Conservation (phyloP, 2,113 vertebrate genomes). For the Canis aureus region DNA sequence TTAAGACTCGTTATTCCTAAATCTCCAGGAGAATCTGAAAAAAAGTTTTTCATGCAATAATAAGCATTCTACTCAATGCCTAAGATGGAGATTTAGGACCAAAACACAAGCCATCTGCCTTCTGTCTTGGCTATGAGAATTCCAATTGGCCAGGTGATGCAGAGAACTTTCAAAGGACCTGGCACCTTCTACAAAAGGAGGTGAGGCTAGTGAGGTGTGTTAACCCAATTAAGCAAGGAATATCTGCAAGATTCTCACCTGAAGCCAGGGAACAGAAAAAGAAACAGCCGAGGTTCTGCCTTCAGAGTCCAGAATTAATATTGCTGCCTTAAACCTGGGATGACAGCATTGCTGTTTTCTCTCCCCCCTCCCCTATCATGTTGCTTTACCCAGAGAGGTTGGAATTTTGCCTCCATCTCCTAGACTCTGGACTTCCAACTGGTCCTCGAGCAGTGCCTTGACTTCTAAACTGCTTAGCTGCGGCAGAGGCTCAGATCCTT, state of each 20-base stretch:
- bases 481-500: not conserved
- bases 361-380: no score
- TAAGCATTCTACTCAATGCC: not conserved
- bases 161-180: not conserved
- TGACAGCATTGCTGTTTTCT: not conserved
- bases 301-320: not conserved
- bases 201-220: not conserved
- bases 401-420: not conserved
- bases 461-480: not conserved
- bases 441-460: not conserved
- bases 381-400: not conserved
- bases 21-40: not conserved
- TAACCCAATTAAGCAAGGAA: not conserved
- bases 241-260: not conserved
- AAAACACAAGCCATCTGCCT: not conserved
- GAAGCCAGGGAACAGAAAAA: not conserved
- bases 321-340: not conserved
- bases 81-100: not conserved
- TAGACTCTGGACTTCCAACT: not conserved
- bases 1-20: not conserved
- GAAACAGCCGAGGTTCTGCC: not conserved
- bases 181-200: not conserved
- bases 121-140: not conserved
- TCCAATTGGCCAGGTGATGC: not conserved
- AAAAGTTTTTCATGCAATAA: not conserved